Percentiles rank a stretch among this genome's conserved stretches.
These are phyloP conservation scores for Lacerta viridis DNA, from an alignment of 2,797 vertebrate species.

Conservation along the genomic window DNA sequence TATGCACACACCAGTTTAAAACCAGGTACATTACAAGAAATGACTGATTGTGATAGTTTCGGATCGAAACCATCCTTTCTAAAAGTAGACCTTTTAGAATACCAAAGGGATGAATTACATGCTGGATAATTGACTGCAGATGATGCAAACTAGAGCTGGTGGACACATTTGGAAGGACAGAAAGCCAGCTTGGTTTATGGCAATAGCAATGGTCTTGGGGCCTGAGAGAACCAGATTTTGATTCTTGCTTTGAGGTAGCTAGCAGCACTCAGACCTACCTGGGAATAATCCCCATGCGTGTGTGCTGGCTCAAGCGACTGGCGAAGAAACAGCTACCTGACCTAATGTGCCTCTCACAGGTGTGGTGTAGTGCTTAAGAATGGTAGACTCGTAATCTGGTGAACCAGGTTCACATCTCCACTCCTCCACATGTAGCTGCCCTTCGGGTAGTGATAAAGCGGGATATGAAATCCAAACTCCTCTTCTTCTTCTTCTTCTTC, in stretches of 20 bases:
- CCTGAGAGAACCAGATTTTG: neutral
- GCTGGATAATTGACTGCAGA: neutral
- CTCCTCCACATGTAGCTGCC: too few species aligned
- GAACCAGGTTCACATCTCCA: too few species aligned
- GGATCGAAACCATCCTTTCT: neutral
- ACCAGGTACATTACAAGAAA: constrained; percentile 75
- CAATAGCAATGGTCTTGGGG: neutral
- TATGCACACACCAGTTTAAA: constrained; percentile 54
- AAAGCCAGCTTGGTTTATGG: neutral
- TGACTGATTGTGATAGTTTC: constrained; percentile 52
- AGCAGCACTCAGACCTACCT: neutral
- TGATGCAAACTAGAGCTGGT: neutral
- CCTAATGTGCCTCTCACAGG: neutral
- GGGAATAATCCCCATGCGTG: neutral
- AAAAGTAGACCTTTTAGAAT: neutral
- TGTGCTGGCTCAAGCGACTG: neutral
- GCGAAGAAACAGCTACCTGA: neutral
- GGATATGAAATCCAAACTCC: too few species aligned
- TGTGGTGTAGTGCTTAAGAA: too few species aligned
- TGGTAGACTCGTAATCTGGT: too few species aligned
- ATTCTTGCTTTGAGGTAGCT: neutral
- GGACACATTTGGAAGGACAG: neutral
- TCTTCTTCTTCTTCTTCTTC: too few species aligned
- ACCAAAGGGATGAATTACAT: neutral
- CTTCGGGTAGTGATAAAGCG: too few species aligned